Base-by-base conservation (phyloP, 2,888 invertebrate genomes). In the Oligia latruncula region DNA sequence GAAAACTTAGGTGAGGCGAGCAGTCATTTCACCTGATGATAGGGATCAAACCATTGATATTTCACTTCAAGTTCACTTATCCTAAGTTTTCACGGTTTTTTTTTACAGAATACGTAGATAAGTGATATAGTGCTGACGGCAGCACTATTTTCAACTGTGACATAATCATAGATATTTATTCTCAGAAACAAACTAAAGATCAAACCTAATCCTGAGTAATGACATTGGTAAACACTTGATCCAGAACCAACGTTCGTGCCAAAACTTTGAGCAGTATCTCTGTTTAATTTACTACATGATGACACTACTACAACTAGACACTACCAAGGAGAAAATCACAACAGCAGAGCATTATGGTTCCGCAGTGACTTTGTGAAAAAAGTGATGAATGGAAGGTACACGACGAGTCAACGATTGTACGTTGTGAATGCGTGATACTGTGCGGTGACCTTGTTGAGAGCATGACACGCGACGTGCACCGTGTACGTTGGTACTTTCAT, bases 361-460 rank as follows among this genome's bases (percentile, higher is more conserved):
- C 40, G 74, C 72, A 70, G 83, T 86, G 80, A 74, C 82, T 87
- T 83, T 87, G 86, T 83, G 80, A 78, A 91, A 91, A 90, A 88
- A 85, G 60, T 84, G 81, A 91, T 91, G 91, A 90, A 91, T 91
- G 90, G 75, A 79, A 82, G 81, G 79, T 87, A 89, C 85, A 85
- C 87, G 85, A 55, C 85, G 82, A 89, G 83, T 86, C 87, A 83
- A 60, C 86, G 81, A 80, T 76, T 83, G 83, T 87, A 70, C 85
- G 77, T 73, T 60, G 75, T 83, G 83, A 86, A 86, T 85, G 85
- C 82, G 80, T 89, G 86, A 86, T 83, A 86, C 80, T 77, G 76
- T 84, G 74, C 77, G 35, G 74, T 84, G 91, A 90, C 94, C 93
- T 94, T 93, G 93, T 83, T 64, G 55, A 77, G 88, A 91, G 91